Base-by-base conservation (phyloP, 2,797 vertebrate genomes). In the Pelodytes ibericus region DNA sequence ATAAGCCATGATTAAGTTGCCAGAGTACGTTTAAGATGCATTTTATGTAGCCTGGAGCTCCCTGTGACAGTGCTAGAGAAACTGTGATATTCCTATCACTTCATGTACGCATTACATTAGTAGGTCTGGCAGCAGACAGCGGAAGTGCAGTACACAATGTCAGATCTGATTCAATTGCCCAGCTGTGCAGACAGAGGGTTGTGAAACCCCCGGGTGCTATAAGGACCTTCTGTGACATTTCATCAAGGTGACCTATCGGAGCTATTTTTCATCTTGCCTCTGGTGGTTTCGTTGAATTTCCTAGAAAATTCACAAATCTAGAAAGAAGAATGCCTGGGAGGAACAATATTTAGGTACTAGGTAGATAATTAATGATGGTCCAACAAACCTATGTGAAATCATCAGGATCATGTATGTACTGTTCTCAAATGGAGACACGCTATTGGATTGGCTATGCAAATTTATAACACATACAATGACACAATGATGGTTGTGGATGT, bases 201-300 rank as follows among this genome's bases (percentile, higher is more conserved):
- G 15, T 47, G 24, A 49, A 67, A 53, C 69, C 72, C 51, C 39
- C 24, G 68, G 65, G 66, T 62, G 63, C 24, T 29, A 13, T 13
- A 39, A 27, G 75, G 57, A 9, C 70, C 39, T 72, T 71, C 26
- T 44, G n/a, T 47, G 27, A 64, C 59, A 77, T 71, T 31, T 26
- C 26, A 71, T 71, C 75, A 71, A 77, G 75, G 75, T 71, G 69
- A 77, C 18, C 39, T 44, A 57, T 71, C 69, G 49, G 20, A 49
- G 31, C 44, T 39, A 63, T 41, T 57, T 30, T 44, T 56, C 25
- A 56, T 51, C 58, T 63, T 27, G 6, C 20, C 15, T 62, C 18
- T 20, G 49, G 13, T 61, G 33, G 4, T 47, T 51, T 41, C 11
- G 16, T 6, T 44, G 41, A 44, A 44, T 13, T 44, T 44, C 41